phyloP scores from a whole-genome alignment of 2,797 vertebrate species.

The Sebastes kiyomatsui region DNA sequence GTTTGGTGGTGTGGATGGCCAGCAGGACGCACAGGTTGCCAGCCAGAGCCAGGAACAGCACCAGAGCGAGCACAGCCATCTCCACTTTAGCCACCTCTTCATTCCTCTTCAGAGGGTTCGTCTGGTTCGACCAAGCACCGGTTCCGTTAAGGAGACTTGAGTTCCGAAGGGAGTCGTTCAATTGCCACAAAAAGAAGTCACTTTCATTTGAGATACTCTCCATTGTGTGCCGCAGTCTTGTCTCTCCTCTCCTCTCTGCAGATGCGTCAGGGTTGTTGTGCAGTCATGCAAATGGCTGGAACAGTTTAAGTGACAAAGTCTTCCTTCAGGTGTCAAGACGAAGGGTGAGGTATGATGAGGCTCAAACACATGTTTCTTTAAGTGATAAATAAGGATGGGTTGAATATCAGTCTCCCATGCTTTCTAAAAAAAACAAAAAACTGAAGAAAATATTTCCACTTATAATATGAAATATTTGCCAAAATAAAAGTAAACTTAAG shows the following conservation, averaged over 20 bases:
- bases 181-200: constrained; percentile 59
- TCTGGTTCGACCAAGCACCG: constrained; percentile 74
- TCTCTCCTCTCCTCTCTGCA: constrained; percentile 23
- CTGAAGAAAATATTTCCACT: not conserved
- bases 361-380: constrained; percentile 13
- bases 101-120: constrained; percentile 86
- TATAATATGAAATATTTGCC: not conserved
- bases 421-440: not conserved
- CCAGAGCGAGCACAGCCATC: constrained; percentile 90
- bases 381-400: not conserved
- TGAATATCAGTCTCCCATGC: constrained; percentile 10
- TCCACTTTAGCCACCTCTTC: constrained; percentile 94
- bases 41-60: constrained; percentile 88
- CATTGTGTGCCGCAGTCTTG: constrained; percentile 60
- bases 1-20: constrained; percentile 90
- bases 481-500: not conserved
- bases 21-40: constrained; percentile 93
- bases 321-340: constrained; percentile 24
- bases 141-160: constrained; percentile 63
- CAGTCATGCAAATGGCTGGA: constrained; percentile 32
- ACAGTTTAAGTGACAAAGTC: constrained; percentile 21
- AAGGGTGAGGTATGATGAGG: not conserved
- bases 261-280: constrained; percentile 51
- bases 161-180: constrained; percentile 79
- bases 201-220: constrained; percentile 68